These are phyloP conservation scores for Remorina albescens DNA, from an alignment of 2,797 vertebrate genomes.

Conservation along the genomic window DNA sequence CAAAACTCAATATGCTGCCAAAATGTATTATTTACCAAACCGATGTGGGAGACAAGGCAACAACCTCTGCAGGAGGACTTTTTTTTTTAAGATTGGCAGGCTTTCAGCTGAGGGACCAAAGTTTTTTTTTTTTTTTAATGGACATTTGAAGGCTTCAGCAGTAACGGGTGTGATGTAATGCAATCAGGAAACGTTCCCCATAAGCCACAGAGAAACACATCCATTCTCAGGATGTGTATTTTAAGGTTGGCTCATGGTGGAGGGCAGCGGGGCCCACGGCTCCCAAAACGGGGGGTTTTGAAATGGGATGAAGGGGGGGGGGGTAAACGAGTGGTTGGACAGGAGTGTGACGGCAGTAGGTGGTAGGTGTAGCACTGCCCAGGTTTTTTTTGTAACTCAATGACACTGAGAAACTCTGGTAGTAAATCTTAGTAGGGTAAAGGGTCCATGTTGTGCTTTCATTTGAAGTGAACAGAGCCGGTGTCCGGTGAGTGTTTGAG, in stretches of 20 bases:
- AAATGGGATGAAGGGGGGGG: slow-evolving; percentile 54
- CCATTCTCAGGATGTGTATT: slow-evolving; percentile 74
- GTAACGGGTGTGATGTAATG: slow-evolving; percentile 54
- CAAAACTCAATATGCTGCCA: slow-evolving; percentile 45
- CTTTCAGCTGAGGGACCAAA: slow-evolving; percentile 25
- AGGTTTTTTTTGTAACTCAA: slow-evolving; percentile 25
- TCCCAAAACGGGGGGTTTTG: slow-evolving; percentile 53
- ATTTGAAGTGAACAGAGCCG: not conserved
- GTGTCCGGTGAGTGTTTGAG: slow-evolving; percentile 16
- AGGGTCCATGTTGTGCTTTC: not conserved
- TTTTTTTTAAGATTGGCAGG: slow-evolving; percentile 50
- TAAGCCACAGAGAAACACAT: slow-evolving; percentile 60
- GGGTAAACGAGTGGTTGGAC: not conserved
- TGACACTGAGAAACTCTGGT: slow-evolving; percentile 45
- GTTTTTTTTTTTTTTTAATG: slow-evolving; percentile 19
- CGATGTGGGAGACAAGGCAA: slow-evolving; percentile 33
- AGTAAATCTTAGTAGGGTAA: slow-evolving; percentile 7
- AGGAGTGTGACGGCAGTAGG: not conserved
- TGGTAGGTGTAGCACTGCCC: not conserved
- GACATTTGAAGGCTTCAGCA: slow-evolving; percentile 57
- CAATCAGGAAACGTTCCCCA: slow-evolving; percentile 67
- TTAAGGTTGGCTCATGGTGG: slow-evolving; percentile 65
- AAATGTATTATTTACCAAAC: slow-evolving; percentile 53
- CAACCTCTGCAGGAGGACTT: not conserved
- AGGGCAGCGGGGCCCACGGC: slow-evolving; percentile 46